phyloP scores from a whole-genome alignment of 2,113 vertebrate genomes.

The Emydura subglobosa region DNA sequence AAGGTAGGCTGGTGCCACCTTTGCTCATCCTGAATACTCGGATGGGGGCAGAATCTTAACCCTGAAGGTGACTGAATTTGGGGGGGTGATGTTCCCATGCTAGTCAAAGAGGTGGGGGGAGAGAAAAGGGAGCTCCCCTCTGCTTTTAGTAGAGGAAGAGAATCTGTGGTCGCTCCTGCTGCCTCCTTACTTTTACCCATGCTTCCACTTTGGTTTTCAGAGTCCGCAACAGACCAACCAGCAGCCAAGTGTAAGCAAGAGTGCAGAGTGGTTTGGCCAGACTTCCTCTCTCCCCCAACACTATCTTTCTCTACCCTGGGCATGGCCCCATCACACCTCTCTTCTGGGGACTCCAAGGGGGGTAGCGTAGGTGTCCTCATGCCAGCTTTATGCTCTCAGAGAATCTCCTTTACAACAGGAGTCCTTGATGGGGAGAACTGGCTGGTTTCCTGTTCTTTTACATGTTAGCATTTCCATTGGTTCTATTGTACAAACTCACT shows the following conservation, averaged over 20 bases:
- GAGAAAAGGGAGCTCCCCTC: background rate
- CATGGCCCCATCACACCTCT: background rate
- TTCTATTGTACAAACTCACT: background rate
- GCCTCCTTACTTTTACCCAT: background rate
- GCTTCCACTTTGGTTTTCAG: background rate
- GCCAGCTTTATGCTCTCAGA: background rate
- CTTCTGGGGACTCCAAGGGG: background rate
- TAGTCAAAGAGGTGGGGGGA: background rate
- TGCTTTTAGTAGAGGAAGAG: background rate
- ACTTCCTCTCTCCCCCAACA: background rate
- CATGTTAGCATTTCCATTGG: background rate
- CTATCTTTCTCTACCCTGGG: background rate
- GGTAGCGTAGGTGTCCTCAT: background rate
- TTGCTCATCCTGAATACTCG: background rate
- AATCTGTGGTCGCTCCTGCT: background rate
- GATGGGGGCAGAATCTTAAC: accelerated
- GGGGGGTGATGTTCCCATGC: too few species aligned
- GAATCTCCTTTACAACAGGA: background rate
- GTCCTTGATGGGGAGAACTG: background rate
- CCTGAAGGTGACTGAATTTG: background rate
- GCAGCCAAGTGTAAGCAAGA: background rate
- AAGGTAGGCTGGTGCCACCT: background rate
- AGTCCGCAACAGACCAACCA: background rate
- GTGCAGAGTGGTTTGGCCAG: background rate
- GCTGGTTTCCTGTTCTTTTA: background rate